phyloP scores from a whole-genome alignment of 2,888 invertebrate species.

The Megalurothrips usitatus region DNA sequence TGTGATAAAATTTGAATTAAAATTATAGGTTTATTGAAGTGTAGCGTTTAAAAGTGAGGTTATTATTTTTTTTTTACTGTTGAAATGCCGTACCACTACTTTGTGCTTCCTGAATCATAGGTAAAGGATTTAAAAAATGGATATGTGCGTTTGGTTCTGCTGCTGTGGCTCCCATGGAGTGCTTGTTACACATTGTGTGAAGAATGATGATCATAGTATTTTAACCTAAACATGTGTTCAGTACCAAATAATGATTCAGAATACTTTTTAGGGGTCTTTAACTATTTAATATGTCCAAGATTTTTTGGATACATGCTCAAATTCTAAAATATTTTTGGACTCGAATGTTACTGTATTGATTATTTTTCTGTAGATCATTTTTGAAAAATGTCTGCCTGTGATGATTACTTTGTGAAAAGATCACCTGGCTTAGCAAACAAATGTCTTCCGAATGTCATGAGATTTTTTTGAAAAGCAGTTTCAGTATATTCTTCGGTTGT shows the following conservation, averaged over 20 bases:
- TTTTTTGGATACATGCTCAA: too few relatives aligned
- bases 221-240: neutral
- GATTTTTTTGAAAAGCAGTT: too few relatives aligned
- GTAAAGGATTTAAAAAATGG: neutral
- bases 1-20: constrained; percentile 18
- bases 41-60: constrained; percentile 16
- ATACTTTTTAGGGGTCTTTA: neutral
- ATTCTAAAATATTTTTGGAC: too few relatives aligned
- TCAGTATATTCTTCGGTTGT: too few relatives aligned
- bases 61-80: constrained; percentile 4
- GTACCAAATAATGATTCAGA: neutral
- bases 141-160: neutral
- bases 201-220: neutral
- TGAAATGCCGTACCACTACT: neutral
- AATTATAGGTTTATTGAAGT: neutral
- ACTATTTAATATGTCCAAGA: neutral
- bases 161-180: constrained; percentile 5
- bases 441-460: too few relatives aligned
- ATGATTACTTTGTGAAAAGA: too few relatives aligned
- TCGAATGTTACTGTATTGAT: too few relatives aligned
- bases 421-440: too few relatives aligned
- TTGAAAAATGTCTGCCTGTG: too few relatives aligned
- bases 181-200: constrained; percentile 8
- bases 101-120: neutral
- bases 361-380: too few relatives aligned